phyloP scores from a whole-genome alignment of 2,797 vertebrate species.

The Heteromormyrus szaboi region DNA sequence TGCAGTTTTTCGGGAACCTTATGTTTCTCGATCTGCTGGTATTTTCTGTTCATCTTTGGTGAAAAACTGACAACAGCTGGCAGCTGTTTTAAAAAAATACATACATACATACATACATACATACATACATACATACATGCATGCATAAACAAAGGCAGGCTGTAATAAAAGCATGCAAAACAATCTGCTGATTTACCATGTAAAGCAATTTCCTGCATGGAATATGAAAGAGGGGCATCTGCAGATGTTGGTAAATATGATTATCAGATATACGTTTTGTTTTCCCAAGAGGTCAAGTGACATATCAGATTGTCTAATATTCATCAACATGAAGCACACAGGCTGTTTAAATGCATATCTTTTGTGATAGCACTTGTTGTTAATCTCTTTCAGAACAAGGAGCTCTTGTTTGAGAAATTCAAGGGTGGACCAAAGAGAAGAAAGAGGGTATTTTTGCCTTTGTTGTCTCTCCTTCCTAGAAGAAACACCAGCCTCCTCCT shows the following conservation, averaged over 20 bases:
- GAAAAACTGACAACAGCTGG: neutral
- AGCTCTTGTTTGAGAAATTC: slow-evolving; percentile 85
- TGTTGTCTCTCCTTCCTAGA: slow-evolving; percentile 24
- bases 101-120: too few relatives aligned
- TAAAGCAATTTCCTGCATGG: neutral
- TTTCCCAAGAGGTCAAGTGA: slow-evolving; percentile 21
- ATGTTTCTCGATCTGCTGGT: neutral
- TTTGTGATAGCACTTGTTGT: slow-evolving; percentile 19
- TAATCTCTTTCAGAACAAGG: slow-evolving; percentile 77
- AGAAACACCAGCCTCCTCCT: slow-evolving; percentile 20
- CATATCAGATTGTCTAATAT: slow-evolving; percentile 34
- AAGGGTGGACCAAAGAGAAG: slow-evolving; percentile 80
- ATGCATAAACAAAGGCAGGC: neutral
- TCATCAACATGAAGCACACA: neutral
- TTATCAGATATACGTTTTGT: neutral
- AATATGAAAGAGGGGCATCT: neutral
- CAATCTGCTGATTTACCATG: neutral
- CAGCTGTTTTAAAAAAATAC: neutral
- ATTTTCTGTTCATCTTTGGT: neutral
- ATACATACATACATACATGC: too few relatives aligned
- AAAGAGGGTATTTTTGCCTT: slow-evolving; percentile 74
- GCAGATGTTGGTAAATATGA: neutral
- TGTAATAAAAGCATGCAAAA: neutral
- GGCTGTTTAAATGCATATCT: slow-evolving; percentile 4
- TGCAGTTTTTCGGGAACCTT: slow-evolving; percentile 1